These are phyloP conservation scores for Asarcornis scutulata DNA, from an alignment of 2,113 vertebrate species.

Conservation along the genomic window DNA sequence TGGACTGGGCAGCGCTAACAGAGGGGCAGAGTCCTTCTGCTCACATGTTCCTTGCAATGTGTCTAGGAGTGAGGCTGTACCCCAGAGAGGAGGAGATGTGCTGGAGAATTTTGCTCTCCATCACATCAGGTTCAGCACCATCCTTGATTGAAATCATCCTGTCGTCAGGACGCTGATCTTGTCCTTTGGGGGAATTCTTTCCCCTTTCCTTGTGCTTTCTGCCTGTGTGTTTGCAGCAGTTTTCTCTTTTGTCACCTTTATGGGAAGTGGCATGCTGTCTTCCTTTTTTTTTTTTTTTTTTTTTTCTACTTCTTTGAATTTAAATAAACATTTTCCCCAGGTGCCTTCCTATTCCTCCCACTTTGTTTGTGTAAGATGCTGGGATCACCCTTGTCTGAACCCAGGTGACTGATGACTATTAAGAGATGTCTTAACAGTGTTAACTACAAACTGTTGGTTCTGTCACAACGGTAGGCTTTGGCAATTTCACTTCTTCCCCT, in stretches of 20 bases:
- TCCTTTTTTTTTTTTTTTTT: neutral
- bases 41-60: accelerated
- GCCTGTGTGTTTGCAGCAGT: neutral
- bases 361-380: neutral
- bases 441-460: neutral
- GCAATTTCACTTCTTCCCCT: neutral
- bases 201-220: neutral
- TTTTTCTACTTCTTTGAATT: neutral
- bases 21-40: neutral
- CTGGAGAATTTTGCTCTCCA: neutral
- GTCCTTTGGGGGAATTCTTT: neutral
- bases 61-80: neutral
- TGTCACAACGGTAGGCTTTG: neutral
- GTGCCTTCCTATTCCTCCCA: neutral
- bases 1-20: neutral
- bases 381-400: neutral
- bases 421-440: neutral
- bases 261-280: neutral
- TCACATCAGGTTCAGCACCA: neutral
- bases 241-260: neutral
- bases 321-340: neutral
- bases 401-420: neutral
- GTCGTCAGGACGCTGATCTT: neutral
- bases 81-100: neutral
- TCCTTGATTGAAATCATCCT: neutral